phyloP scores from a whole-genome alignment of 2,888 invertebrate species.

The Exocentrus adspersus region DNA sequence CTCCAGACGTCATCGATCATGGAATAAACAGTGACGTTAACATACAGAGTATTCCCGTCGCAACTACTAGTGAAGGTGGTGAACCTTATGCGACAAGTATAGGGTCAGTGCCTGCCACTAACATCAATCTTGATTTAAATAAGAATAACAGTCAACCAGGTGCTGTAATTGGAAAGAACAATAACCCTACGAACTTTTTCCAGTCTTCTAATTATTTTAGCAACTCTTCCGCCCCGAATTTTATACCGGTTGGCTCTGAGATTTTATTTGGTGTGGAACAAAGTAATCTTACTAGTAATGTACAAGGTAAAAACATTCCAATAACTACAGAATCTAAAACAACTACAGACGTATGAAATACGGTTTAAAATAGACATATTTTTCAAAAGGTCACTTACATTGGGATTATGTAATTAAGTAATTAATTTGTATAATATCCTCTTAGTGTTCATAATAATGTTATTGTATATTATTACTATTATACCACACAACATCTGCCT shows the following conservation, averaged over 20 bases:
- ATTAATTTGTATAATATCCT: not conserved
- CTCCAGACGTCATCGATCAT: constrained; percentile 28
- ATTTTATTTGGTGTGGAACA: constrained; percentile 67
- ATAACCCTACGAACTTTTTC: constrained; percentile 59
- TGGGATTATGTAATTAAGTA: not conserved
- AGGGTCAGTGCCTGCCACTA: not conserved
- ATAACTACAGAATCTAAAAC: constrained; percentile 20
- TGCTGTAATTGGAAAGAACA: constrained; percentile 14
- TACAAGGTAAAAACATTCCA: constrained; percentile 34
- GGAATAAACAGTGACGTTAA: constrained; percentile 27
- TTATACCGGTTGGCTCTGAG: constrained; percentile 71
- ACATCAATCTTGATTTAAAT: constrained; percentile 36
- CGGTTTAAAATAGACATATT: not conserved
- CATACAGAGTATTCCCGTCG: not conserved
- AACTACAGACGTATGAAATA: constrained; percentile 15
- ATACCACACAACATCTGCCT: not conserved
- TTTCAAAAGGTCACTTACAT: not conserved
- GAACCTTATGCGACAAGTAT: not conserved
- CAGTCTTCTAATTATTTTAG: constrained; percentile 75
- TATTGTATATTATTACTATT: not conserved
- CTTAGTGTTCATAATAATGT: constrained; percentile 1
- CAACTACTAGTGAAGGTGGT: not conserved
- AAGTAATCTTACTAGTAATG: not conserved
- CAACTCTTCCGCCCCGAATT: constrained; percentile 63
- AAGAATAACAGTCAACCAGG: constrained; percentile 30